phyloP scores from a whole-genome alignment of 1,140 invertebrate species.

The Phymorhynchus buccinoides region DNA sequence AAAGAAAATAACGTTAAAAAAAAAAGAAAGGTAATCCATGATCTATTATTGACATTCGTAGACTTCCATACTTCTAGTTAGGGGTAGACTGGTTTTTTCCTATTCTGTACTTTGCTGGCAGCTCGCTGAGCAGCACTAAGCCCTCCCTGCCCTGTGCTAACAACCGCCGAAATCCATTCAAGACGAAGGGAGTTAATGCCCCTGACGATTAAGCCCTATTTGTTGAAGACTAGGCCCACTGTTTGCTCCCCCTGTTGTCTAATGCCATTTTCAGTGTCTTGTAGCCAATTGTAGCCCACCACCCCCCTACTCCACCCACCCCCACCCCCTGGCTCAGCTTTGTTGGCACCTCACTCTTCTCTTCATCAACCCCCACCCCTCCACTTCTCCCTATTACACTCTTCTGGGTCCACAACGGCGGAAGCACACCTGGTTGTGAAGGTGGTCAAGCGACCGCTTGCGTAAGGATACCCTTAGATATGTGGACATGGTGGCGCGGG shows the following conservation, averaged over 20 bases:
- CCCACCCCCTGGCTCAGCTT: too few relatives aligned
- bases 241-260: not conserved
- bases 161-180: conserved; percentile 31
- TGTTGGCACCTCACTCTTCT: too few relatives aligned
- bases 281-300: conserved; percentile 19
- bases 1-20: too few relatives aligned
- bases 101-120: not conserved
- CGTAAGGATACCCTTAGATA: conserved; percentile 30
- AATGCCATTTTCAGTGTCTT: conserved; percentile 34
- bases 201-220: conserved; percentile 11
- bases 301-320: too few relatives aligned
- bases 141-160: not conserved
- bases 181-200: conserved; percentile 17
- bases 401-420: conserved; percentile 7
- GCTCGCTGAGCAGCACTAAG: not conserved
- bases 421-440: conserved; percentile 6
- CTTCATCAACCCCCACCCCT: too few relatives aligned
- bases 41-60: too few relatives aligned
- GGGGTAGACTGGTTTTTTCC: not conserved
- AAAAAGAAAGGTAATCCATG: too few relatives aligned
- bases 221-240: conserved; percentile 18
- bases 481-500: too few relatives aligned
- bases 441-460: conserved; percentile 21
- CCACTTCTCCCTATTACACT: too few relatives aligned
- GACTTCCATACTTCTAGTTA: too few relatives aligned